Conservation (phyloP, 2,888 invertebrate genomes). For the Troides helena region DNA sequence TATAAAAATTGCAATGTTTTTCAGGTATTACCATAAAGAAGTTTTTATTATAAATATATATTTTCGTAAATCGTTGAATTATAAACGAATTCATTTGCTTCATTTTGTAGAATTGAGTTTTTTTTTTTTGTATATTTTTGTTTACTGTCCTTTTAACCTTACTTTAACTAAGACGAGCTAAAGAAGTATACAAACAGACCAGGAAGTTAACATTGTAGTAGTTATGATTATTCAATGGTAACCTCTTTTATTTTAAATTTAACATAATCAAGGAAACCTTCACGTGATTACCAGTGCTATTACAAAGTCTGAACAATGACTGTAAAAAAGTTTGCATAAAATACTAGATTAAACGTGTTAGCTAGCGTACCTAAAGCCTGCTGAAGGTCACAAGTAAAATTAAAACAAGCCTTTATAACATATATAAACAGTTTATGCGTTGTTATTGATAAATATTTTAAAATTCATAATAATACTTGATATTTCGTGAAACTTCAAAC, state of each 20-base stretch:
- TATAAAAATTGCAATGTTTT: no score
- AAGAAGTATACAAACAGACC: not conserved
- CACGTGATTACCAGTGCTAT: slow-evolving; percentile 1
- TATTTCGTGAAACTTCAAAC: not conserved
- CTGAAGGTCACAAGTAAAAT: not conserved
- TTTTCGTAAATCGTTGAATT: not conserved
- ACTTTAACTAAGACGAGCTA: not conserved
- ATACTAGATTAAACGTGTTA: not conserved
- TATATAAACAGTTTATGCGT: not conserved
- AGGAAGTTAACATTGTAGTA: not conserved
- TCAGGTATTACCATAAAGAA: no score
- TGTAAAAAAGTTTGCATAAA: not conserved
- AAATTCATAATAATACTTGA: not conserved
- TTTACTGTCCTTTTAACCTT: not conserved
- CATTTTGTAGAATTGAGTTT: not conserved
- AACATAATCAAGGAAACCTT: slow-evolving; percentile 9
- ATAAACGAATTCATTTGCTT: not conserved
- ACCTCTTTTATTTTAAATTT: slow-evolving; percentile 14
- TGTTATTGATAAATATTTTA: not conserved
- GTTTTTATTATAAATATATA: not conserved
- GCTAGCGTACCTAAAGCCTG: not conserved
- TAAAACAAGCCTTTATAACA: not conserved
- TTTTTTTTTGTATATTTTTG: not conserved
- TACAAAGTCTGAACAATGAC: not conserved
- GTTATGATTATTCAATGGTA: slow-evolving; percentile 20